phyloP scores from a whole-genome alignment of 2,888 invertebrate species.

The Tanytarsus gracilentus region DNA sequence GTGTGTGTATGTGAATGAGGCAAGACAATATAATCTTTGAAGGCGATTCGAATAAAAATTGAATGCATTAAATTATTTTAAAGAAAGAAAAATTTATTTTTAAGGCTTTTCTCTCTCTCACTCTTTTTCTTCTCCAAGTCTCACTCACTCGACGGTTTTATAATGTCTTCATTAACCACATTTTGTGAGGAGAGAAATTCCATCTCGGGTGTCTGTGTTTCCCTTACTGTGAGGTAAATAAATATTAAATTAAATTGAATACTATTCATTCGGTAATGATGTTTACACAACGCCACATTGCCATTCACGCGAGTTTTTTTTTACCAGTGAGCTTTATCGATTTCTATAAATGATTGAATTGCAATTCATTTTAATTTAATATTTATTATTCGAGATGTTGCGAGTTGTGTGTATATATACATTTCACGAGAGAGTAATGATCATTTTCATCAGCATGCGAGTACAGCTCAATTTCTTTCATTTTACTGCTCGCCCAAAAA shows the following conservation, averaged over 20 bases:
- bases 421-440: too few relatives aligned
- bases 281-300: too few relatives aligned
- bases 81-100: neutral
- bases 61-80: slow-evolving; percentile 13
- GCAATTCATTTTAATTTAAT: slow-evolving; percentile 14
- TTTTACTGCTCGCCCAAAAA: neutral
- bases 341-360: neutral
- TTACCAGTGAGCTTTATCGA: neutral
- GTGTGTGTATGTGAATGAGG: neutral
- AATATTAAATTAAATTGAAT: slow-evolving; percentile 27
- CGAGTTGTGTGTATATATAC: too few relatives aligned
- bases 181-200: slow-evolving; percentile 12
- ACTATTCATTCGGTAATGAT: too few relatives aligned
- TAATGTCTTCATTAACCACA: slow-evolving; percentile 28
- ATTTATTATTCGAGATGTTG: too few relatives aligned
- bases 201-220: too few relatives aligned
- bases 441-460: neutral
- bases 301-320: slow-evolving; percentile 8
- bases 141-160: neutral
- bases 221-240: too few relatives aligned
- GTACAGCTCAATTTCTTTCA: too few relatives aligned
- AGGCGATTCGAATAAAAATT: slow-evolving; percentile 17
- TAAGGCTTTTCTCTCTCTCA: neutral
- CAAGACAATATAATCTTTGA: slow-evolving; percentile 7
- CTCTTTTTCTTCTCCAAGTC: neutral